Conservation (phyloP, 1,140 invertebrate species). For the Lepidurus apus region DNA sequence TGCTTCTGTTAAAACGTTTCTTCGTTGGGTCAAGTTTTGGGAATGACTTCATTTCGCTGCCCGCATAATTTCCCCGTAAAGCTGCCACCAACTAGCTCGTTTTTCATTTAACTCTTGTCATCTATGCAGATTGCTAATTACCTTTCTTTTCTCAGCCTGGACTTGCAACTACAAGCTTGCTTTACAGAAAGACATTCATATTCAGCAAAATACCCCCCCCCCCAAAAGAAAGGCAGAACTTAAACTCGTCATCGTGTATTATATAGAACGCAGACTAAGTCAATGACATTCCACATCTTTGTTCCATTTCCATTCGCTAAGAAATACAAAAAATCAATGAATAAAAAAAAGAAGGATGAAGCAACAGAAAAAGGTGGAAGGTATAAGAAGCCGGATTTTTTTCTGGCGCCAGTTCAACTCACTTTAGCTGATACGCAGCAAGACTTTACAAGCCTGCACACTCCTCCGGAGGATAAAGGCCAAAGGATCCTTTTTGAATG, state of each 20-base stretch:
- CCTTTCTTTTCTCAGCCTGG: neutral
- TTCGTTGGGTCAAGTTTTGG: neutral
- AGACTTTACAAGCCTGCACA: slow-evolving; percentile 5
- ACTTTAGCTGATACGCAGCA: neutral
- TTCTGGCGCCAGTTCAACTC: slow-evolving; percentile 12
- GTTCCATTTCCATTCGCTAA: too few relatives aligned
- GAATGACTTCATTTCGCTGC: slow-evolving; percentile 9
- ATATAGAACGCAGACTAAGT: too few relatives aligned
- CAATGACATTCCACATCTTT: too few relatives aligned
- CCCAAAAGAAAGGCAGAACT: too few relatives aligned
- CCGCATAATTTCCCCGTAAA: slow-evolving; percentile 6
- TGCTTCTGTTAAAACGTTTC: neutral
- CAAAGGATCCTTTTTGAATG: neutral
- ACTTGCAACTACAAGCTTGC: neutral
- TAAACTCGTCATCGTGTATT: too few relatives aligned
- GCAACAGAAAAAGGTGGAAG: neutral
- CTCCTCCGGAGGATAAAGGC: neutral
- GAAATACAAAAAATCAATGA: neutral
- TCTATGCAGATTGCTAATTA: slow-evolving; percentile 22
- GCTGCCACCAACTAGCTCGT: neutral
- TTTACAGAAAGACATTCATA: too few relatives aligned
- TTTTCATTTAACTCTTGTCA: slow-evolving; percentile 13
- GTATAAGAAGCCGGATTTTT: neutral
- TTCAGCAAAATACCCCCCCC: too few relatives aligned
- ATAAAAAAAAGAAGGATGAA: neutral